Conservation (phyloP, 1,140 invertebrate species). For the Nylanderia fulva region DNA sequence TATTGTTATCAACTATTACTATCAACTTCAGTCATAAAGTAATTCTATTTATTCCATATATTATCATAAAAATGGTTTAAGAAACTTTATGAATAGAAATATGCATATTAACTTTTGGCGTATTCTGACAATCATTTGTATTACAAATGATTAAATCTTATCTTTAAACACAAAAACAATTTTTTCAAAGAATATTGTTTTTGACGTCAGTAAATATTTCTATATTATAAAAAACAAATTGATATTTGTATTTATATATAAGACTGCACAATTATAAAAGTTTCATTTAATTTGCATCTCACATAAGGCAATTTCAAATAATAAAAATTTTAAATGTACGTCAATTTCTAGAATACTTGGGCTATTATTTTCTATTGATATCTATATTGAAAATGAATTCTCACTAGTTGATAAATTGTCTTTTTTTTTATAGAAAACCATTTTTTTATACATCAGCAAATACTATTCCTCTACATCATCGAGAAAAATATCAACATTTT, state of each 20-base stretch:
- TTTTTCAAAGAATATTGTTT: not conserved
- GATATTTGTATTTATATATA: not conserved
- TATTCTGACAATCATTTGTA: not conserved
- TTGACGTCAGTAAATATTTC: not conserved
- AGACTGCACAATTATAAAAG: not conserved
- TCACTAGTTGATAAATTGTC: not conserved
- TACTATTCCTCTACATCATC: slow-evolving; percentile 36
- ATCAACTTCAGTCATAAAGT: not conserved
- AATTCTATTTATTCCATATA: not conserved
- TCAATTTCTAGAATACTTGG: not conserved
- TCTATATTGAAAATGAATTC: slow-evolving; percentile 24
- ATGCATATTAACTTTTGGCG: not conserved
- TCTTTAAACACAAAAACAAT: not conserved
- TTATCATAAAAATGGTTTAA: not conserved
- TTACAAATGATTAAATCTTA: not conserved
- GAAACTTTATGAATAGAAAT: too few species aligned
- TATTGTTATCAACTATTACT: too few species aligned
- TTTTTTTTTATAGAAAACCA: slow-evolving; percentile 23
- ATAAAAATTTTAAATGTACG: not conserved
- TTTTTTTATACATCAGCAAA: slow-evolving; percentile 35
- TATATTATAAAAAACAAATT: slow-evolving; percentile 2
- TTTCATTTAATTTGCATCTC: not conserved
- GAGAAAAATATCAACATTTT: slow-evolving; percentile 52
- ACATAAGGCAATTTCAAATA: not conserved
- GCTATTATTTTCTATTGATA: slow-evolving; percentile 16